Percentiles rank a stretch among this genome's conserved stretches.
Evolutionary conservation across 2,797 vertebrate genomes (phyloP).

Genomic region (Danio choprae): DNA sequence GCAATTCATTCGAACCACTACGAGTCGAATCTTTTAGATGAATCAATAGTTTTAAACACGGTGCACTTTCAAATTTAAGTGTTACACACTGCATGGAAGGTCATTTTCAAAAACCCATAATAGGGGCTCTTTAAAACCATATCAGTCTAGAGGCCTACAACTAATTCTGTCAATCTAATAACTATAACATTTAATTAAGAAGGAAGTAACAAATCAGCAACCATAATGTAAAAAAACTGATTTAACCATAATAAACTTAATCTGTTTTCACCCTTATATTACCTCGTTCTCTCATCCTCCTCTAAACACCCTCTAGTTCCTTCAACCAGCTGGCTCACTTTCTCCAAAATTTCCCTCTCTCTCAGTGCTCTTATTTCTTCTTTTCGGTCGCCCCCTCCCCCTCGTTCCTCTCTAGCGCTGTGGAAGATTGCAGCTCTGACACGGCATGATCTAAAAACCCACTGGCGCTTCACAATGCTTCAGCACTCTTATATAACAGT

Average conservation of each 20-base stretch:
- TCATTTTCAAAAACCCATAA: no score
- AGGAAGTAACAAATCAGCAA: not conserved
- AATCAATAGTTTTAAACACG: no score
- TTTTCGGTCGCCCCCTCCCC: not conserved
- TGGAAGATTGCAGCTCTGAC: conserved; percentile 77
- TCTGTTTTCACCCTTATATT: not conserved
- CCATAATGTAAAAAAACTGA: not conserved
- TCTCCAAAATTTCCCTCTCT: conserved; percentile 39
- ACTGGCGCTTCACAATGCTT: conserved; percentile 76
- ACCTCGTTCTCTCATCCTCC: not conserved
- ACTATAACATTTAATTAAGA: not conserved
- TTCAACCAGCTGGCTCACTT: not conserved
- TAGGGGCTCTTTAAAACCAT: no score
- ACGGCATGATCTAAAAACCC: conserved; percentile 78
- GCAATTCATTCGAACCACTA: no score
- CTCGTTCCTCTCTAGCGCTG: conserved; percentile 64
- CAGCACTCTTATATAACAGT: conserved; percentile 78
- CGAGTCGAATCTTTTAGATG: no score
- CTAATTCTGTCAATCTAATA: no score
- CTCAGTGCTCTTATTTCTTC: conserved; percentile 12
- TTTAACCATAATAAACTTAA: not conserved
- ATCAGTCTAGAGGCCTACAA: no score
- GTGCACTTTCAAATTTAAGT: no score
- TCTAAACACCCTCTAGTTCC: not conserved
- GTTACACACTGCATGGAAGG: no score